Percentiles rank a stretch among this genome's conserved stretches.
Evolutionary conservation across 2,113 vertebrate genomes (phyloP).

Genomic region (Amazona vittata): DNA sequence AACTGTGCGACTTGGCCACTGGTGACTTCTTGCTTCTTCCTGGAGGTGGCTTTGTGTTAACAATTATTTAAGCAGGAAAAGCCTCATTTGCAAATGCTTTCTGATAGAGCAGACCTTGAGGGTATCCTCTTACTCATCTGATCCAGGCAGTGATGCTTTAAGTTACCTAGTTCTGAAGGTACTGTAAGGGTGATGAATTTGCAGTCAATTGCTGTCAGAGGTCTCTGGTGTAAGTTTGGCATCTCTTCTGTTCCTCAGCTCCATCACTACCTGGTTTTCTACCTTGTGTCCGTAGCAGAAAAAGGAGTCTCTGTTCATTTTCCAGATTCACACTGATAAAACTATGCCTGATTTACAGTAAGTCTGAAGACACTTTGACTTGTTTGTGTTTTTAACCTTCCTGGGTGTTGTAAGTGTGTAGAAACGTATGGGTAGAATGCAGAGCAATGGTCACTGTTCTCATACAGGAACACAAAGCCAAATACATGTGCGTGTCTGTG

Average conservation of each 20-base stretch:
- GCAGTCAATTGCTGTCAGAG: not conserved
- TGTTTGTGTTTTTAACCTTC: not conserved
- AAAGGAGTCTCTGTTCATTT: not conserved
- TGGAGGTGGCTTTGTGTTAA: not conserved
- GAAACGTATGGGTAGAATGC: not conserved
- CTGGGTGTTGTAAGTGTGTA: not conserved
- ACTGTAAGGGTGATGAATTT: not conserved
- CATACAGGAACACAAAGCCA: not conserved
- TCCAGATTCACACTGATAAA: accelerated
- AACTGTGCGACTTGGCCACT: not conserved
- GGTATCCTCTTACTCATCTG: accelerated
- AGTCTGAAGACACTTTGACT: not conserved
- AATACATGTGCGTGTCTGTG: accelerated
- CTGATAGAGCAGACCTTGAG: not conserved
- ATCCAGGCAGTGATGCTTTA: not conserved
- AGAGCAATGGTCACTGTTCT: not conserved
- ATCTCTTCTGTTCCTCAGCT: not conserved
- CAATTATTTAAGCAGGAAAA: not conserved
- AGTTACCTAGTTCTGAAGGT: not conserved
- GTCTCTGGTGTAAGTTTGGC: not conserved
- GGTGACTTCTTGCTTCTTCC: not conserved
- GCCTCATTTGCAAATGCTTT: not conserved
- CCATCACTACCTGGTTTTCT: not conserved
- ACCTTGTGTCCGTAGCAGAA: not conserved
- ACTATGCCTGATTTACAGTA: not conserved